Percentiles rank a stretch among this genome's conserved stretches.
Evolutionary conservation across 2,797 vertebrate genomes (phyloP).

Genomic region (Parauchenoglanis punctatus): DNA sequence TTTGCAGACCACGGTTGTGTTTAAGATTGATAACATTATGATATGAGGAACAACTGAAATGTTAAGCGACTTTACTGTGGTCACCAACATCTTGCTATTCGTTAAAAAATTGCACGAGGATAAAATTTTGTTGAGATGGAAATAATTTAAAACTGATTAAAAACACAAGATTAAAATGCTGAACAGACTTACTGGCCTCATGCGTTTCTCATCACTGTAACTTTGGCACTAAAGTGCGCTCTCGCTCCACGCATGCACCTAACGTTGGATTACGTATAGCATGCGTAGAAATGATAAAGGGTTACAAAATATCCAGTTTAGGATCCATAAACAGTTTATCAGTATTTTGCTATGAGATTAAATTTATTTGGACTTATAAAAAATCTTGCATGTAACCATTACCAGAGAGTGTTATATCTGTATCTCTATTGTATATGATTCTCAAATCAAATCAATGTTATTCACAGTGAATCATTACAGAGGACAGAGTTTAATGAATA

Average conservation of each 20-base stretch:
- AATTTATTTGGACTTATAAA: neutral
- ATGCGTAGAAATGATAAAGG: neutral
- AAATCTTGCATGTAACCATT: neutral
- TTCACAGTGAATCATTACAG: slow-evolving; percentile 13
- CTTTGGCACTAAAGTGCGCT: neutral
- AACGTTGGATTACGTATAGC: neutral
- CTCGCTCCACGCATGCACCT: neutral
- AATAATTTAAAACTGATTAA: neutral
- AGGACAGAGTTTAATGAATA: neutral
- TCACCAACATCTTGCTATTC: neutral
- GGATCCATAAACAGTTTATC: neutral
- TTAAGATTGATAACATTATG: neutral
- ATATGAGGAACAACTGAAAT: neutral
- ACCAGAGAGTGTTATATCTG: neutral
- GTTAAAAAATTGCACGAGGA: neutral
- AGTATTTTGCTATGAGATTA: neutral
- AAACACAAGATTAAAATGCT: neutral
- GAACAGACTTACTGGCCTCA: neutral
- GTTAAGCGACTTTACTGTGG: neutral
- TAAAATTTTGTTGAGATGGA: neutral
- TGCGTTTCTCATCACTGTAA: neutral
- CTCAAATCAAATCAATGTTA: neutral
- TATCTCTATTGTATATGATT: neutral
- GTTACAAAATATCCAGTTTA: neutral
- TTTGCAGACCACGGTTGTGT: neutral